phyloP scores from a whole-genome alignment of 2,888 invertebrate genomes.

The Oxystoma pomonae region DNA sequence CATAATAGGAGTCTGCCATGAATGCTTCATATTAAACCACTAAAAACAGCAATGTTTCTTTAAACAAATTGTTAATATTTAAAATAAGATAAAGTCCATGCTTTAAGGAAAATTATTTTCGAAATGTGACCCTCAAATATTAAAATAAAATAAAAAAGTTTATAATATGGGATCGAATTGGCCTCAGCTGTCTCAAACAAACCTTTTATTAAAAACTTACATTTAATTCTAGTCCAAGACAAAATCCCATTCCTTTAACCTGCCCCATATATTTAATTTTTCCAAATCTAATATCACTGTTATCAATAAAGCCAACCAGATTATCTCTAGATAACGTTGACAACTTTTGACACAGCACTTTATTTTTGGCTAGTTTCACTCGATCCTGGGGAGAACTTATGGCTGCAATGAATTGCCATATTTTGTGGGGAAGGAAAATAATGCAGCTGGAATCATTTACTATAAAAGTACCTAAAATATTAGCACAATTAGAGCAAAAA shows the following conservation, averaged over 20 bases:
- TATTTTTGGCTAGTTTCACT: conserved; percentile 49
- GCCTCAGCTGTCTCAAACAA: too few species aligned
- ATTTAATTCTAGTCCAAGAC: conserved; percentile 55
- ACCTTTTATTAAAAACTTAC: conserved; percentile 47
- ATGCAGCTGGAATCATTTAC: conserved; percentile 25
- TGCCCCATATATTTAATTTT: conserved; percentile 54
- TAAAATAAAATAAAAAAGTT: neutral
- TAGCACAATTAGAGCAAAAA: too few species aligned
- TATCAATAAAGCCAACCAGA: conserved; percentile 45
- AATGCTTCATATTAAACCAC: too few species aligned
- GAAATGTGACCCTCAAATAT: too few species aligned
- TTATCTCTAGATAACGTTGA: conserved; percentile 41
- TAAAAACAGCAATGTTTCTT: too few species aligned
- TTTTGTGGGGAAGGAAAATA: conserved; percentile 38
- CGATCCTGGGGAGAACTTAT: conserved; percentile 52
- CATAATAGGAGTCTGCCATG: too few species aligned
- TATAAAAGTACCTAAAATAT: neutral
- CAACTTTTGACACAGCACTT: conserved; percentile 48
- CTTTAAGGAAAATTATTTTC: too few species aligned
- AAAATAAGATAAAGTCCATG: too few species aligned
- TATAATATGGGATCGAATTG: neutral
- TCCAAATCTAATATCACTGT: conserved; percentile 40
- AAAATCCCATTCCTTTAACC: conserved; percentile 53
- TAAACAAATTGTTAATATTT: too few species aligned
- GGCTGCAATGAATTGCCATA: conserved; percentile 53